Evolutionary conservation across 2,113 vertebrate genomes (phyloP).

Genomic region (Vireo altiloquus): DNA sequence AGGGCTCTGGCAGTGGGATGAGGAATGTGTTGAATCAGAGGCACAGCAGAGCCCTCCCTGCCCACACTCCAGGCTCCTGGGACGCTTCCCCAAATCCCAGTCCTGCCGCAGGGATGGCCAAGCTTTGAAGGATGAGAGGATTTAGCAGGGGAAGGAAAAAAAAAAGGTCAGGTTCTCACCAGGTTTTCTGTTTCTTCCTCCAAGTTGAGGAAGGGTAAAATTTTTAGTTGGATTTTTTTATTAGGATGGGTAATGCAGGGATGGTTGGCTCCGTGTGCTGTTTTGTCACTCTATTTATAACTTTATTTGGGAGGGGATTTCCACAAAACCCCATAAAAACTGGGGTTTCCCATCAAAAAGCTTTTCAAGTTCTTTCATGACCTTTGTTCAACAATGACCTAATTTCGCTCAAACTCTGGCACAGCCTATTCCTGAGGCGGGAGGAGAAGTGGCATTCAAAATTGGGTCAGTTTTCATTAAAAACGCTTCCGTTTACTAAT

Average conservation of each 20-base stretch:
- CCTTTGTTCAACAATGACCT: constrained; percentile 48
- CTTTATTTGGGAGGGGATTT: constrained; percentile 20
- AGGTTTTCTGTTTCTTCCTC: neutral
- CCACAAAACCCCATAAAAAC: neutral
- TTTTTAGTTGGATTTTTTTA: neutral
- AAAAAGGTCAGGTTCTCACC: neutral
- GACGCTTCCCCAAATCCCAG: neutral
- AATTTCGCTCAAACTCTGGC: constrained; percentile 19
- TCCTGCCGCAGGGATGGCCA: neutral
- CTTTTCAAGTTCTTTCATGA: constrained; percentile 15
- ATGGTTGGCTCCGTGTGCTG: neutral
- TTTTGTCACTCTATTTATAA: neutral
- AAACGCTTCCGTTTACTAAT: constrained; percentile 9
- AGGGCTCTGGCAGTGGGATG: neutral
- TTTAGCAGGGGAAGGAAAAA: rapidly evolving
- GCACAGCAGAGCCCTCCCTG: neutral
- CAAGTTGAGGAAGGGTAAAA: neutral
- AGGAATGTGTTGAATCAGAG: neutral
- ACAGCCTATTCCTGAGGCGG: constrained; percentile 5
- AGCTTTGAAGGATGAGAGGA: neutral
- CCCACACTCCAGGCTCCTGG: rapidly evolving
- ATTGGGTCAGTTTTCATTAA: constrained; percentile 51
- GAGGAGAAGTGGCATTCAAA: constrained; percentile 25
- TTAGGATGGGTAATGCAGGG: neutral
- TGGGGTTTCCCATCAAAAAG: constrained; percentile 10